Base-by-base conservation (phyloP, 2,113 vertebrate genomes). In the Pomatostomus ruficeps region DNA sequence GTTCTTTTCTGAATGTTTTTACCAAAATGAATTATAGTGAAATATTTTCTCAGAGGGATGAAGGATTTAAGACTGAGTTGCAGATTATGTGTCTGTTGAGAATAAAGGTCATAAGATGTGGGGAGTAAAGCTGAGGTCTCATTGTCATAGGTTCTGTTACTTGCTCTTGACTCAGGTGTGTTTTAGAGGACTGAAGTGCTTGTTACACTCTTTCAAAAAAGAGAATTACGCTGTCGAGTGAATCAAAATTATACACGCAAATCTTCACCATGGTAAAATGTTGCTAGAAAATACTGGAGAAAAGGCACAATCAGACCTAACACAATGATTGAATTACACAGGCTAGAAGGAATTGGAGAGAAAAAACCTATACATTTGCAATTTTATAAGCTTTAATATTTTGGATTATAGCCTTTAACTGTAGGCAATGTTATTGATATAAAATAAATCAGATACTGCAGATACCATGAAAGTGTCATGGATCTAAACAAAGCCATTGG, bases 101-200 rank as follows among this genome's bases (percentile, higher is more conserved):
- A 91, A 77, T 59, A 84, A 73, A 51, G 71, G 71, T 91, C 85
- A n/a, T 76, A 79, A 85, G 28, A 59, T 89, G 17, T 17, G 29
- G 15, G 25, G 40, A 87, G 48, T 86, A 92, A 84, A 95, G 57
- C 55, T 75, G 67, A 86, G 65, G 52, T 90, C 78, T 93, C 72
- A 76, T 83, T 83, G 81, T 73, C 63, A 16, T 83, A 46, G 54
- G 68, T 95, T 87, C 65, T 80, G n/a, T 62, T 82, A 75, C 91
- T 84, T 89, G 33, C 75, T 88, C 91, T 95, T 91, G 66, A 85
- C 49, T 95, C 51, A 88, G 79, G 94, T 85, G 54, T 85, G 43
- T 91, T 97, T 94, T 93, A 95, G 54, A 94, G 78, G 67, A 70
- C 23, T 91, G 71, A 96, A 93, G 54, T 77, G 67, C 33, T 89